Evolutionary conservation across 1,140 invertebrate genomes (phyloP).

Genomic region (Cyrtorhinus lividipennis): DNA sequence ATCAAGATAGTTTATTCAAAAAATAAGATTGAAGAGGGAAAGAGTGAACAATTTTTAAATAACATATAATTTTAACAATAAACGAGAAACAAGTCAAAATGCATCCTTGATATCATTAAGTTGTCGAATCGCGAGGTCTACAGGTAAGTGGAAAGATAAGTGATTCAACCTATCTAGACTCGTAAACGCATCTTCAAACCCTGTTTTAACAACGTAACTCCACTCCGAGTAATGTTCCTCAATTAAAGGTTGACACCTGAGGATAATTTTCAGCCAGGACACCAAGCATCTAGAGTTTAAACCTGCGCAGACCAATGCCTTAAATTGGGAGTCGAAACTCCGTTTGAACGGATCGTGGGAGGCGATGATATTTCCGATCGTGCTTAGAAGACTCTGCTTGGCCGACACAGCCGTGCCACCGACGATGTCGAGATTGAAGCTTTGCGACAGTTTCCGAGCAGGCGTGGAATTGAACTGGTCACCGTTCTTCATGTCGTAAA

Average conservation of each 20-base stretch:
- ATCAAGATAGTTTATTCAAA: neutral
- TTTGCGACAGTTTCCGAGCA: slow-evolving; percentile 88
- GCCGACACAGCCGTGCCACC: slow-evolving; percentile 70
- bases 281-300: slow-evolving; percentile 86
- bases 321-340: slow-evolving; percentile 92
- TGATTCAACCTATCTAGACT: slow-evolving; percentile 74
- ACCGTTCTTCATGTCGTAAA: slow-evolving; percentile 82
- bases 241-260: slow-evolving; percentile 73
- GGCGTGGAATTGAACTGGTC: slow-evolving; percentile 82
- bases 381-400: slow-evolving; percentile 80
- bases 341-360: slow-evolving; percentile 85
- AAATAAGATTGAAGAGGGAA: neutral
- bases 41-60: no score
- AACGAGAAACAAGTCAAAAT: slow-evolving; percentile 51
- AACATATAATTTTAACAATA: no score
- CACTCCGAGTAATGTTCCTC: slow-evolving; percentile 85
- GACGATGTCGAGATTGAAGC: slow-evolving; percentile 91
- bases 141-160: slow-evolving; percentile 83
- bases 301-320: slow-evolving; percentile 91
- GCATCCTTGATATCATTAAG: slow-evolving; percentile 97
- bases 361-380: slow-evolving; percentile 82
- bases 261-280: slow-evolving; percentile 82
- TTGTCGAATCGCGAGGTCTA: slow-evolving; percentile 86
- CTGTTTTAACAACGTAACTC: slow-evolving; percentile 91
- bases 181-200: slow-evolving; percentile 88